A percentile compares a stretch with the other conserved stretches of the same genome.
phyloP scores from a whole-genome alignment of 2,888 invertebrate genomes.

The Sminthurides aquaticus region DNA sequence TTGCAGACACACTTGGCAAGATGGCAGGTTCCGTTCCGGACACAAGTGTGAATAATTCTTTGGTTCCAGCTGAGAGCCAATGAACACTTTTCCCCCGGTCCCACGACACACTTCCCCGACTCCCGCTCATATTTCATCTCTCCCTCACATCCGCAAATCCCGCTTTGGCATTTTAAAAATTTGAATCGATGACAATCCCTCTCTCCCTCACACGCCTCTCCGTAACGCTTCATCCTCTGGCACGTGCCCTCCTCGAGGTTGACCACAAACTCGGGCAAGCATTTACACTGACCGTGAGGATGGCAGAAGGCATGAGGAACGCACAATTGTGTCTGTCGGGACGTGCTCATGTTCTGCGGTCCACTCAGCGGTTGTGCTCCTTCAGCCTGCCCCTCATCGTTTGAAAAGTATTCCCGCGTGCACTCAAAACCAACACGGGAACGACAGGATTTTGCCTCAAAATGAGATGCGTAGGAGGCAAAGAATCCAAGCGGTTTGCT shows the following conservation, averaged over 20 bases:
- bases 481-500: constrained; percentile 2
- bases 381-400: constrained; percentile 9
- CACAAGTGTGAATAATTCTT: constrained; percentile 9
- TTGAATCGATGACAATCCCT: constrained; percentile 13
- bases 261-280: neutral
- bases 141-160: constrained; percentile 11
- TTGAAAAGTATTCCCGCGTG: neutral
- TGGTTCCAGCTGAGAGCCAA: neutral
- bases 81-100: constrained; percentile 11
- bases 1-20: constrained; percentile 9
- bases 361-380: neutral
- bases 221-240: constrained; percentile 1
- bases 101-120: constrained; percentile 4
- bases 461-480: constrained; percentile 4
- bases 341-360: constrained; percentile 7
- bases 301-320: constrained; percentile 12
- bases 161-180: constrained; percentile 5
- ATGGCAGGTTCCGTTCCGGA: constrained; percentile 9
- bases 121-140: neutral
- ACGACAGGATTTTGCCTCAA: constrained; percentile 17
- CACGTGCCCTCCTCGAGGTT: constrained; percentile 7
- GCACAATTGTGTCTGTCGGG: constrained; percentile 16
- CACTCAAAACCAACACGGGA: constrained; percentile 2
- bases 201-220: constrained; percentile 5
- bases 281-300: constrained; percentile 12